Evolutionary conservation across 2,113 vertebrate genomes (phyloP).

Genomic region (Meleagris gallopavo): DNA sequence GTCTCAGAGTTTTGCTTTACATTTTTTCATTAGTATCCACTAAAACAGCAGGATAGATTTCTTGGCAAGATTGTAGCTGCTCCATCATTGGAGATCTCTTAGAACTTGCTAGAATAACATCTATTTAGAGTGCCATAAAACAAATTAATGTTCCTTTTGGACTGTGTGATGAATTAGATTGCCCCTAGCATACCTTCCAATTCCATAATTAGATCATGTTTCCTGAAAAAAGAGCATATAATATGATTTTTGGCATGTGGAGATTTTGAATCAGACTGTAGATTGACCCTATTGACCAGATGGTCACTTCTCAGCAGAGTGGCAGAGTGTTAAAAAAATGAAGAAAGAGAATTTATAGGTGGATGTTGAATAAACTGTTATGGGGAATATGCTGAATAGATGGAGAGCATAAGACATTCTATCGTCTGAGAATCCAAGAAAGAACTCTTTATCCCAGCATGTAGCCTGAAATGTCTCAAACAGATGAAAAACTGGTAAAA

Average conservation of each 20-base stretch:
- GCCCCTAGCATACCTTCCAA: background rate
- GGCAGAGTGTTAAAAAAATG: background rate
- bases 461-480: background rate
- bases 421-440: background rate
- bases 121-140: constrained; percentile 18
- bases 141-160: constrained; percentile 30
- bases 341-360: background rate
- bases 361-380: background rate
- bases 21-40: background rate
- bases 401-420: background rate
- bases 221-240: constrained; percentile 14
- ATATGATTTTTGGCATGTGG: constrained; percentile 10
- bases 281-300: background rate
- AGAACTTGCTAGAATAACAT: constrained; percentile 21
- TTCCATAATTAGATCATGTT: constrained; percentile 23
- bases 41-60: background rate
- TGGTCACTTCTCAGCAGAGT: background rate
- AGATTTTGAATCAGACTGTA: background rate
- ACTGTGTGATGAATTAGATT: constrained; percentile 9
- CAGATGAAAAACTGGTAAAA: background rate
- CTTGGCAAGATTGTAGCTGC: background rate
- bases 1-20: background rate
- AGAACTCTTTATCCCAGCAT: background rate
- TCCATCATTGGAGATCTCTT: background rate
- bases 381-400: background rate